phyloP scores from a whole-genome alignment of 2,113 vertebrate genomes.

The Stegastes partitus region DNA sequence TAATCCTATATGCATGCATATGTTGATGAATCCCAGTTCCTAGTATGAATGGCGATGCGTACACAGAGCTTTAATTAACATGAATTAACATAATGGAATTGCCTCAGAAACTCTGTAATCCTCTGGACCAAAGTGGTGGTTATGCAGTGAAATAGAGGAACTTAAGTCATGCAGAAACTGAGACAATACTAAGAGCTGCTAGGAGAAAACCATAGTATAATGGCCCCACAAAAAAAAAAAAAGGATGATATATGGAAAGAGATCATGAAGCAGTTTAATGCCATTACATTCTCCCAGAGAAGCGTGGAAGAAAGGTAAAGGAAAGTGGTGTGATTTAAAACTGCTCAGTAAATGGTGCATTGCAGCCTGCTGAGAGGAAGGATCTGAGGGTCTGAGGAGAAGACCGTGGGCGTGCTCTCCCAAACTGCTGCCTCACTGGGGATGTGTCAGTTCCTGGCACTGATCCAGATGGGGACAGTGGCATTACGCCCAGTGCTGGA shows the following conservation, averaged over 20 bases:
- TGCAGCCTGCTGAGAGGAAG: constrained; percentile 40
- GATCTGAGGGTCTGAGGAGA: constrained; percentile 44
- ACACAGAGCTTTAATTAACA: constrained; percentile 52
- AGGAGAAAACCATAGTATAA: constrained; percentile 5
- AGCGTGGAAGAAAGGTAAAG: constrained; percentile 23
- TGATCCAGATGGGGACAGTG: constrained; percentile 47
- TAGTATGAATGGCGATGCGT: constrained; percentile 23
- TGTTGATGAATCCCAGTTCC: constrained; percentile 37
- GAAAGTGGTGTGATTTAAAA: constrained; percentile 51
- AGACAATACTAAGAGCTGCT: constrained; percentile 27
- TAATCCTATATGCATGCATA: constrained; percentile 19
- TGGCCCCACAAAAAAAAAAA: constrained; percentile 26
- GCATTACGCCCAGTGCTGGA: constrained; percentile 32
- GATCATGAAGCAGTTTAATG: constrained; percentile 40
- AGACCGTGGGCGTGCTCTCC: constrained; percentile 10
- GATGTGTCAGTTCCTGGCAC: constrained; percentile 51
- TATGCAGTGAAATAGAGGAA: constrained; percentile 28
- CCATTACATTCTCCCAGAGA: constrained; percentile 32
- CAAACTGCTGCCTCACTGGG: constrained; percentile 42
- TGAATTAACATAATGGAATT: constrained; percentile 58
- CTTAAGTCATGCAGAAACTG: background rate
- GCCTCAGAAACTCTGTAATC: constrained; percentile 46
- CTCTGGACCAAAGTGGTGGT: constrained; percentile 28
- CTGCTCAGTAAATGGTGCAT: constrained; percentile 43
- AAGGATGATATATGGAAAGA: constrained; percentile 35